These are phyloP conservation scores for Neodiprion virginianus DNA, from an alignment of 1,140 invertebrate species.

Conservation along the genomic window DNA sequence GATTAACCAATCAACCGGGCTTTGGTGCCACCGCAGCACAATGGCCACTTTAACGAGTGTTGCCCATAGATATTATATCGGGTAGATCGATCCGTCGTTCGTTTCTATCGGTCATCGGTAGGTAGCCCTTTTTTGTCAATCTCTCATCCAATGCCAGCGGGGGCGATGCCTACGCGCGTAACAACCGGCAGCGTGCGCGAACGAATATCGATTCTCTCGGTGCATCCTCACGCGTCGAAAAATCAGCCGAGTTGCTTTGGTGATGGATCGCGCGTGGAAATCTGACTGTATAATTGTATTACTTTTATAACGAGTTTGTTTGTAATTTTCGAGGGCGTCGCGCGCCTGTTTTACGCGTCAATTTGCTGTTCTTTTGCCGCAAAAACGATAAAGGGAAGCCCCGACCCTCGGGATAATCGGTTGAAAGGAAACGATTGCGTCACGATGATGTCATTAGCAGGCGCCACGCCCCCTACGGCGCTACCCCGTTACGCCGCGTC, in stretches of 20 bases:
- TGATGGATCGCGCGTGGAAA: no score
- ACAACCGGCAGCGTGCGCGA: no score
- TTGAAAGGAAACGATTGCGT: slow-evolving; percentile 56
- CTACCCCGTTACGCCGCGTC: slow-evolving; percentile 58
- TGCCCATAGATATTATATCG: slow-evolving; percentile 26
- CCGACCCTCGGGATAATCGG: not conserved
- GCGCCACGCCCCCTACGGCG: slow-evolving; percentile 50
- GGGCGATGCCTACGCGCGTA: not conserved
- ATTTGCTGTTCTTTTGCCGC: no score
- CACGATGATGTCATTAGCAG: slow-evolving; percentile 58
- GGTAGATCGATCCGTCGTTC: slow-evolving; percentile 40
- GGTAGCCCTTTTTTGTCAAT: not conserved
- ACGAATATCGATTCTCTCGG: no score
- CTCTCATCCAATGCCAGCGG: not conserved
- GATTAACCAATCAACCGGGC: slow-evolving; percentile 56
- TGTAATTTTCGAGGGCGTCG: no score
- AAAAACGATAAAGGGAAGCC: not conserved
- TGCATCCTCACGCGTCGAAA: no score
- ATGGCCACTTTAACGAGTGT: slow-evolving; percentile 52
- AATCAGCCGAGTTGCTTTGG: no score
- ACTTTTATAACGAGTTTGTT: no score
- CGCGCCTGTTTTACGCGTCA: no score
- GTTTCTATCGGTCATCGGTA: slow-evolving; percentile 12
- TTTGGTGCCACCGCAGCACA: slow-evolving; percentile 44
- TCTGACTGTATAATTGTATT: no score